Percentiles rank a stretch among this genome's conserved stretches.
These are phyloP conservation scores for Cinclus mexicanus DNA, from an alignment of 2,113 vertebrate genomes.

Conservation along the genomic window DNA sequence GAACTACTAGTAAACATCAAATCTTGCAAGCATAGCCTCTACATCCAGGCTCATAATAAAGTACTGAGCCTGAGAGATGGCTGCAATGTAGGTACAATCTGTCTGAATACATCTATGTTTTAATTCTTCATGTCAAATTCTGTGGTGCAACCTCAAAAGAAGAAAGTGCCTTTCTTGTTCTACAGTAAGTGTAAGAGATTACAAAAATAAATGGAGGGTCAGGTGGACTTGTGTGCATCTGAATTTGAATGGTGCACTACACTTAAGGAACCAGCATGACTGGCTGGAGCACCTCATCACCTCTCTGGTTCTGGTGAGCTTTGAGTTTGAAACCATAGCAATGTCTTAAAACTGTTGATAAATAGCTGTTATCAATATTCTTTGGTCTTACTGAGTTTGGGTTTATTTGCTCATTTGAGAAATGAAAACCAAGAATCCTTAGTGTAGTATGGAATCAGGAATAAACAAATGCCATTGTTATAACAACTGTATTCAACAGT, in stretches of 20 bases:
- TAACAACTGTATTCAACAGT: neutral
- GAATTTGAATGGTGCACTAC: rapidly evolving
- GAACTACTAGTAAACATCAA: neutral
- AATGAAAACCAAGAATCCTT: neutral
- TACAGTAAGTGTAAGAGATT: neutral
- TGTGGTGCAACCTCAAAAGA: neutral
- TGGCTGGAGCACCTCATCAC: neutral
- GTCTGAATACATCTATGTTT: neutral
- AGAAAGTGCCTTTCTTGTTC: neutral
- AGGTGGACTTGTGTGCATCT: neutral
- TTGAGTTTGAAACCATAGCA: neutral
- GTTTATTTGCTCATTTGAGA: neutral
- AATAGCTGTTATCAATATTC: neutral
- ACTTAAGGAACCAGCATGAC: neutral
- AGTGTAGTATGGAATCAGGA: neutral
- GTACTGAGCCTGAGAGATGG: neutral
- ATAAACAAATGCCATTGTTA: neutral
- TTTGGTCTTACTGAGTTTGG: neutral
- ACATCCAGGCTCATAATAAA: neutral
- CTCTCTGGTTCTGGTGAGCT: neutral
- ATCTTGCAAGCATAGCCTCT: neutral
- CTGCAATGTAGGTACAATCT: neutral
- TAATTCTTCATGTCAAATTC: neutral
- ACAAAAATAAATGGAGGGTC: neutral
- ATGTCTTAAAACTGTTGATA: neutral